These are phyloP conservation scores for Mesorhabditis belari DNA, from an alignment of 2,888 invertebrate species.

Conservation along the genomic window DNA sequence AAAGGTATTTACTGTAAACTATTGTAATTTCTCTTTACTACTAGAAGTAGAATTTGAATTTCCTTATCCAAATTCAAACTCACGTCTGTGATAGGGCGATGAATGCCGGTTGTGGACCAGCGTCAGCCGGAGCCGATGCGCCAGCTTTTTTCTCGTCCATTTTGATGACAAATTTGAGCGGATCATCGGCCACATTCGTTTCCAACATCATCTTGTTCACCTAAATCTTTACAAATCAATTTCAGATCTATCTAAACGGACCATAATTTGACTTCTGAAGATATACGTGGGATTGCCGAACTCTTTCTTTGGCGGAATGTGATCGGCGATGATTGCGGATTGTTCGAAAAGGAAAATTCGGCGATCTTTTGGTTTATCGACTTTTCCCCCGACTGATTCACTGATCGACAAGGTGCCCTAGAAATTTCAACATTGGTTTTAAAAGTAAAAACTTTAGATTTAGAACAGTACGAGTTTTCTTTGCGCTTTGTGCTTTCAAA, in stretches of 20 bases:
- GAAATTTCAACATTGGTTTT: slow-evolving; percentile 6
- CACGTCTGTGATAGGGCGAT: slow-evolving; percentile 71
- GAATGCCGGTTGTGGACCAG: slow-evolving; percentile 67
- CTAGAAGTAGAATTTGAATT: no score
- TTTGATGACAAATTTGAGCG: slow-evolving; percentile 69
- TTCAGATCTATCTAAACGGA: slow-evolving; percentile 54
- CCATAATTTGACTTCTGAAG: slow-evolving; percentile 91
- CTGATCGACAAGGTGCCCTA: slow-evolving; percentile 57
- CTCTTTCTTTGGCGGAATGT: slow-evolving; percentile 75
- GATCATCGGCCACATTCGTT: slow-evolving; percentile 64
- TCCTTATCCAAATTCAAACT: slow-evolving; percentile 45
- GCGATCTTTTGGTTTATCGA: slow-evolving; percentile 70
- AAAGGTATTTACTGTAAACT: no score
- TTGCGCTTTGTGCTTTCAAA: no score
- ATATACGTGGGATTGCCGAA: slow-evolving; percentile 82
- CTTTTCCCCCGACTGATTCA: slow-evolving; percentile 54
- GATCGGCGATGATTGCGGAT: slow-evolving; percentile 90
- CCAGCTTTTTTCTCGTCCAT: slow-evolving; percentile 61
- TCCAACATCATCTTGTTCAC: slow-evolving; percentile 77
- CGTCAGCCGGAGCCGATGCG: not conserved
- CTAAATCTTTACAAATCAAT: slow-evolving; percentile 59
- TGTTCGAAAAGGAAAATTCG: slow-evolving; percentile 97
- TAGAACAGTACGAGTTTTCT: no score
- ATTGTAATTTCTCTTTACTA: no score
- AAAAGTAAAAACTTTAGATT: not conserved